Conservation (phyloP, 2,113 vertebrate species). For the Osmerus mordax region DNA sequence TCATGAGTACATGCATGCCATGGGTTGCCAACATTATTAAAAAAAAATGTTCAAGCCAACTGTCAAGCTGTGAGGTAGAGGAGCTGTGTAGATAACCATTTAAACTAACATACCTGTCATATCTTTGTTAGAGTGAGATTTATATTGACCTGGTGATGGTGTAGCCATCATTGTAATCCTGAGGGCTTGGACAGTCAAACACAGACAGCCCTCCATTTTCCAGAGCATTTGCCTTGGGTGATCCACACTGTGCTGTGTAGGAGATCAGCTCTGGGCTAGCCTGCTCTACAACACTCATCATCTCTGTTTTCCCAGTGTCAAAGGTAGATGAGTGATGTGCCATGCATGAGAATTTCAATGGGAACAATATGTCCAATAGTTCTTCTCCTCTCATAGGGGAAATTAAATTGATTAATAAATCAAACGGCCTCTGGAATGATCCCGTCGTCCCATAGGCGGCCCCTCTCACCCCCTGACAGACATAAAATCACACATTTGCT, state of each 20-base stretch:
- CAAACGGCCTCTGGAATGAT: conserved; percentile 33
- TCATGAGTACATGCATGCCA: conserved; percentile 15
- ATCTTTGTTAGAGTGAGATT: neutral
- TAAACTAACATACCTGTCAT: neutral
- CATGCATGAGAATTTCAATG: conserved; percentile 43
- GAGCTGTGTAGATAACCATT: neutral
- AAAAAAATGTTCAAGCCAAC: neutral
- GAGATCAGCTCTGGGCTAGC: neutral
- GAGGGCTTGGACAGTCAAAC: neutral
- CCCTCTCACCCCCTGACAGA: conserved; percentile 3
- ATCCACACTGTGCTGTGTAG: neutral
- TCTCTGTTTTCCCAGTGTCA: conserved; percentile 52
- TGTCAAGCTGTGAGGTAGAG: neutral
- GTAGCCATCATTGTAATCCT: too few species aligned
- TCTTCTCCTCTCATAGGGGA: conserved; percentile 35
- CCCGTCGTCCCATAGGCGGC: conserved; percentile 25
- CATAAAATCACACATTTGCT: conserved; percentile 34
- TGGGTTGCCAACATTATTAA: neutral
- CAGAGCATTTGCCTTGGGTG: conserved; percentile 5
- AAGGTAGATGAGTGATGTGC: conserved; percentile 46
- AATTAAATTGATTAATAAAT: conserved; percentile 49
- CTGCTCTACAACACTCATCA: conserved; percentile 23
- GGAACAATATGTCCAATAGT: conserved; percentile 46
- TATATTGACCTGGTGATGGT: neutral
- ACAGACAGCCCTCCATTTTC: neutral